Base-by-base conservation (phyloP, 2,888 invertebrate species). In the Drosophila trichaetosa region DNA sequence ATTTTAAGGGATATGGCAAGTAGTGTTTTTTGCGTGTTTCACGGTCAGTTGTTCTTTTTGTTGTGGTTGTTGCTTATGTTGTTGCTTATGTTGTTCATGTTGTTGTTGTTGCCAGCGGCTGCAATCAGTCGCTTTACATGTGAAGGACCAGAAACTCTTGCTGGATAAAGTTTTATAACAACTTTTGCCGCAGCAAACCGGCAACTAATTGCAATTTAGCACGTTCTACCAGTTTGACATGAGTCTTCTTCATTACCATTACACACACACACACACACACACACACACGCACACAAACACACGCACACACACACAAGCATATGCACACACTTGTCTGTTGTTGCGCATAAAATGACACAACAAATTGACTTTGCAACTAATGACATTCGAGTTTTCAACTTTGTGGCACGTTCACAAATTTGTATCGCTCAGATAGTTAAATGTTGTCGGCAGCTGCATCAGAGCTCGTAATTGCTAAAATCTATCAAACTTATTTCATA, bases 211-310 rank as follows among this genome's bases (percentile, higher is more conserved):
- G 79, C 67, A 71, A 76, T 72, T 72, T 70, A 72, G 53, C 82
- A 81, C 79, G 75, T 83, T 81, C 71, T 69, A 66, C 76, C 80
- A 80, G 80, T 73, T 80, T 71, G 60, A 57, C 68, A 70, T 54
- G 58, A 24, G 48, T 73, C 56, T 61, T 29, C 48, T 31, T 57
- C 33, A 33, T 21, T 33, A 52, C 11, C 18, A 51, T 27, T 29
- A 33, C 21, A 27, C 56, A 54, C n/a, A 48, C n/a, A 36, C 16
- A 51, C 21, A 48, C 10, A 38, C 31, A 29, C 42, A 49, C 10
- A 36, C n/a, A 13, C 42, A 31, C 21, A 40, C 13, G 31, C n/a
- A 13, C 42, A 31, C 21, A 40, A 11, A 36, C 16, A 54, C n/a
- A 2, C 24, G 38, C 4, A 40, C 27, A 31, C 33, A 46, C 8